Evolutionary conservation across 2,797 vertebrate genomes (phyloP).

Genomic region (Micropoecilia bifurca): DNA sequence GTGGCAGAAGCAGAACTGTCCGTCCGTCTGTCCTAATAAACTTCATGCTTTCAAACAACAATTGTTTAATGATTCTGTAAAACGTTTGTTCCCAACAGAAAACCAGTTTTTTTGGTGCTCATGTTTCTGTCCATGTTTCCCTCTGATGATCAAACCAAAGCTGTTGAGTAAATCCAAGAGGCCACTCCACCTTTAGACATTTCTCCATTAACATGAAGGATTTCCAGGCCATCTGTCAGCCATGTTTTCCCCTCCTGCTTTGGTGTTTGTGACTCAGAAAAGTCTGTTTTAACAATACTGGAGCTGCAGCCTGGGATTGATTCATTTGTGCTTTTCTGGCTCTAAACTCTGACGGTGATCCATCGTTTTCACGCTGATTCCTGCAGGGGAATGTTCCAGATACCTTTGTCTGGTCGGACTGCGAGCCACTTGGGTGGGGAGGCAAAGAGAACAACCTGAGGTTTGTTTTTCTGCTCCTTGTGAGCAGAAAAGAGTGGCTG

Average conservation of each 20-base stretch:
- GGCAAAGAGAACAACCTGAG: conserved; percentile 52
- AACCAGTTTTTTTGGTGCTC: background rate
- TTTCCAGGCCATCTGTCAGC: background rate
- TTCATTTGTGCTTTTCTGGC: background rate
- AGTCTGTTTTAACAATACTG: background rate
- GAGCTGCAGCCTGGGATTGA: background rate
- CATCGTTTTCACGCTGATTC: conserved; percentile 31
- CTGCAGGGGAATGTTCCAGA: conserved; percentile 37
- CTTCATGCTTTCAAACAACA: background rate
- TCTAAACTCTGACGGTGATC: background rate
- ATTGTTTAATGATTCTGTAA: background rate
- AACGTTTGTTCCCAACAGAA: background rate
- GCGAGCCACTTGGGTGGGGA: conserved; percentile 62
- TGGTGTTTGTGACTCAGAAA: background rate
- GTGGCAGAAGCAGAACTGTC: background rate
- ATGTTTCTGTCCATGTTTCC: background rate
- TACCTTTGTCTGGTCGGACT: conserved; percentile 45
- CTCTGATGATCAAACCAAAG: background rate
- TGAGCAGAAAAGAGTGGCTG: conserved; percentile 62
- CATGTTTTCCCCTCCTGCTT: background rate
- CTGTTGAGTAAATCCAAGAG: background rate
- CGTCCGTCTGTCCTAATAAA: background rate
- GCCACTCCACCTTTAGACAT: background rate
- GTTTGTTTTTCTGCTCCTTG: conserved; percentile 49
- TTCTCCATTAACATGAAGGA: background rate